A percentile compares a stretch with the other conserved stretches of the same genome.
These are phyloP conservation scores for Lycophotia porphyrea DNA, from an alignment of 2,888 invertebrate species.

Conservation along the genomic window DNA sequence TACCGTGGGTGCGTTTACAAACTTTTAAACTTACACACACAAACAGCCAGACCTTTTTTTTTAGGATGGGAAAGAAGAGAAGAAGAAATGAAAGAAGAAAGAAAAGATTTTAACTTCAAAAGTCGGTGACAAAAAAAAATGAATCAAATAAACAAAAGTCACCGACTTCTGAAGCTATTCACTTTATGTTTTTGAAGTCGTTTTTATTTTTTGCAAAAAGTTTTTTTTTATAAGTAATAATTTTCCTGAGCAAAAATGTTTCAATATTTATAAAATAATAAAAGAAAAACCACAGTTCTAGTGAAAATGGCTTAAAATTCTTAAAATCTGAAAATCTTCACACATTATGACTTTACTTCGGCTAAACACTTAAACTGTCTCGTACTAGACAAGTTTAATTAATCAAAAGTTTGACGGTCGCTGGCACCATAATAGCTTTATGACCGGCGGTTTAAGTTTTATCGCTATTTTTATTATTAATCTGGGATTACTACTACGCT, in stretches of 20 bases:
- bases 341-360: not conserved
- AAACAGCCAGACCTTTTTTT: no score
- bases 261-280: not conserved
- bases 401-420: constrained; percentile 46
- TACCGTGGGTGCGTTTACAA: not conserved
- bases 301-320: not conserved
- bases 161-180: no score
- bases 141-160: no score
- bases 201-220: no score
- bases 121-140: no score
- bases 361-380: constrained; percentile 21
- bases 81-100: no score
- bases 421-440: constrained; percentile 40
- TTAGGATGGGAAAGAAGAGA: no score
- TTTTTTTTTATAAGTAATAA: no score
- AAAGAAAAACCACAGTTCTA: not conserved
- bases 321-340: not conserved
- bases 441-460: constrained; percentile 30
- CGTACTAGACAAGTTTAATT: constrained; percentile 38
- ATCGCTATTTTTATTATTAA: constrained; percentile 49
- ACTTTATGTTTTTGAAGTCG: no score
- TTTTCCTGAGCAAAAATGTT: no score
- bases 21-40: not conserved
- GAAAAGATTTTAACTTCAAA: no score
- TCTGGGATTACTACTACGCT: constrained; percentile 22